These are phyloP conservation scores for Danaus plexippus DNA, from an alignment of 1,140 invertebrate genomes.

Conservation along the genomic window DNA sequence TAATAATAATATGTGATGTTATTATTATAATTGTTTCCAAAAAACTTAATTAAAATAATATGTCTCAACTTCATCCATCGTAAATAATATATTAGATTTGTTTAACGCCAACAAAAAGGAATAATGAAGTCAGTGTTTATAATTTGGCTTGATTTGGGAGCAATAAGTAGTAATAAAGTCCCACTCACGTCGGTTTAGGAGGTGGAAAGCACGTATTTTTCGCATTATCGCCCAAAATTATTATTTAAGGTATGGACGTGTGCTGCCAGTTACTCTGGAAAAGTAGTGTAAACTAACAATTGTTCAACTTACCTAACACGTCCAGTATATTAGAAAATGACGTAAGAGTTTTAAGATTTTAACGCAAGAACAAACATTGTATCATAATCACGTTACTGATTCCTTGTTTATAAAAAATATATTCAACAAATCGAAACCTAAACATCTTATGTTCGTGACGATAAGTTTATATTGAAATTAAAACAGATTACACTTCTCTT, in stretches of 20 bases:
- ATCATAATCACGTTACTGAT: not conserved
- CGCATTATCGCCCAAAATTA: slow-evolving; percentile 68
- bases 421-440: not conserved
- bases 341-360: slow-evolving; percentile 9
- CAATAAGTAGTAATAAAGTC: slow-evolving; percentile 59
- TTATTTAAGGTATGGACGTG: slow-evolving; percentile 63
- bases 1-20: too few species aligned
- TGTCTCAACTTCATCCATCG: too few species aligned
- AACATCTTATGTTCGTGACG: not conserved
- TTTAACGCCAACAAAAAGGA: slow-evolving; percentile 33
- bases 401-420: not conserved
- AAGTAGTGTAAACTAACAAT: slow-evolving; percentile 47
- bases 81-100: slow-evolving; percentile 18
- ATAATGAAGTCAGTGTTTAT: slow-evolving; percentile 47
- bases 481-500: slow-evolving; percentile 13
- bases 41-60: too few species aligned
- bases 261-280: slow-evolving; percentile 50
- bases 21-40: too few species aligned
- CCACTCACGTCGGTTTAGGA: slow-evolving; percentile 49
- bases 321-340: slow-evolving; percentile 33
- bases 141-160: slow-evolving; percentile 57
- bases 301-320: slow-evolving; percentile 36
- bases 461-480: slow-evolving; percentile 4
- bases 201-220: slow-evolving; percentile 64
- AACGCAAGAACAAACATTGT: not conserved